Evolutionary conservation across 2,797 vertebrate species (phyloP).

Genomic region (Lithobates pipiens): DNA sequence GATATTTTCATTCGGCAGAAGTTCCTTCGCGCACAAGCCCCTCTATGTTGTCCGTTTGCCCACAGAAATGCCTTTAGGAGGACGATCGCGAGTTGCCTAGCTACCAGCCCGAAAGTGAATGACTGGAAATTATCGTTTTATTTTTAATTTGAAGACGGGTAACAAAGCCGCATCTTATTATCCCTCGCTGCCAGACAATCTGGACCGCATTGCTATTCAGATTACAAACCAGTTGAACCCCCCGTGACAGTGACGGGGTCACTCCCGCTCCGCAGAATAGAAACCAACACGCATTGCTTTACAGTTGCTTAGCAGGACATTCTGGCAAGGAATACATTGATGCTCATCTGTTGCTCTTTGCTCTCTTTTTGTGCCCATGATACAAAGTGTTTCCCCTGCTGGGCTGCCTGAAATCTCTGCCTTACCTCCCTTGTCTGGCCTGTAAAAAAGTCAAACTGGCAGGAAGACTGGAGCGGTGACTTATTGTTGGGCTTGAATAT

Average conservation of each 20-base stretch:
- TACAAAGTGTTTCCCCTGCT: slow-evolving; percentile 35
- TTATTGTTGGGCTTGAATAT: slow-evolving; percentile 10
- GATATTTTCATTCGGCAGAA: not conserved
- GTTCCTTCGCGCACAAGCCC: not conserved
- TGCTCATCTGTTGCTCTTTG: slow-evolving; percentile 44
- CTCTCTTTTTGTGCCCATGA: slow-evolving; percentile 37
- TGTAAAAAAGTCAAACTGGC: slow-evolving; percentile 4
- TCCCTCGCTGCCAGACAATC: not conserved
- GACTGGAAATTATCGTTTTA: slow-evolving; percentile 29
- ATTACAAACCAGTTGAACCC: not conserved
- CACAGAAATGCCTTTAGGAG: not conserved
- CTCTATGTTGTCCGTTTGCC: not conserved
- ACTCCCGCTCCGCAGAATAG: not conserved
- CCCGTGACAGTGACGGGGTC: slow-evolving; percentile 34
- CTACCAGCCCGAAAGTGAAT: not conserved
- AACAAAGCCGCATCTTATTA: slow-evolving; percentile 30
- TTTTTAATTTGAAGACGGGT: not conserved
- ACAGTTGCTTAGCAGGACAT: slow-evolving; percentile 50
- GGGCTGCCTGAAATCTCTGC: not conserved
- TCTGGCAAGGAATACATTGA: slow-evolving; percentile 36
- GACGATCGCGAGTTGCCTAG: not conserved
- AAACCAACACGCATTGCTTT: slow-evolving; percentile 24
- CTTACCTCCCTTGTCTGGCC: not conserved
- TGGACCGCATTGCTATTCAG: slow-evolving; percentile 18
- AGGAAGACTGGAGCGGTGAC: not conserved